A percentile compares a stretch with the other conserved stretches of the same genome.
These are phyloP conservation scores for Amyelois transitella DNA, from an alignment of 1,140 invertebrate species.

Conservation along the genomic window DNA sequence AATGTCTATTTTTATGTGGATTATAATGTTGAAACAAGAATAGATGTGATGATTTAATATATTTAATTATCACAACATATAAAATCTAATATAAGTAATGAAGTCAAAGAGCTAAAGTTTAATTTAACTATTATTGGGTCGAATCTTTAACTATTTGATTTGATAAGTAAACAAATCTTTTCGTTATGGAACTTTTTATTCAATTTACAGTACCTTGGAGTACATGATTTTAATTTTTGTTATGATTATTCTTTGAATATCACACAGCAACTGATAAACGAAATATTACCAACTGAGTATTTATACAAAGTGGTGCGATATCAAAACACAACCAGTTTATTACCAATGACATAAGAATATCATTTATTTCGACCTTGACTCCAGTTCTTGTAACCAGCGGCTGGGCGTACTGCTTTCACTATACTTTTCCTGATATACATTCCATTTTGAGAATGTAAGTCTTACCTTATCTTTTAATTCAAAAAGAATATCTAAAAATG, in stretches of 20 bases:
- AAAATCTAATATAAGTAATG: too few species aligned
- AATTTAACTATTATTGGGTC: too few species aligned
- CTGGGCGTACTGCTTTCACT: background rate
- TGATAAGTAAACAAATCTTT: too few species aligned
- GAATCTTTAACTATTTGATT: too few species aligned
- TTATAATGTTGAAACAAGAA: too few species aligned
- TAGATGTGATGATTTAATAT: too few species aligned
- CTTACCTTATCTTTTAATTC: too few species aligned
- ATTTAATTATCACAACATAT: too few species aligned
- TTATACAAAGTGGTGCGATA: background rate
- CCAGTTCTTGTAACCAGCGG: background rate
- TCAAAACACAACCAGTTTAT: background rate
- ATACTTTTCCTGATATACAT: background rate
- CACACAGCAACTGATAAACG: background rate
- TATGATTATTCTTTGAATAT: background rate
- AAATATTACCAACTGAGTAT: background rate
- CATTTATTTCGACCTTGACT: background rate
- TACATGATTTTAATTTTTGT: background rate
- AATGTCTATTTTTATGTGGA: too few species aligned
- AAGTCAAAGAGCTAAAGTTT: too few species aligned
- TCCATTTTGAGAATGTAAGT: background rate
- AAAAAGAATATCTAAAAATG: too few species aligned
- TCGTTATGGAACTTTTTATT: background rate
- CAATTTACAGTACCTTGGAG: background rate
- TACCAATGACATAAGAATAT: background rate